Conservation (phyloP, 2,888 invertebrate genomes). For the Eilema griseolum region DNA sequence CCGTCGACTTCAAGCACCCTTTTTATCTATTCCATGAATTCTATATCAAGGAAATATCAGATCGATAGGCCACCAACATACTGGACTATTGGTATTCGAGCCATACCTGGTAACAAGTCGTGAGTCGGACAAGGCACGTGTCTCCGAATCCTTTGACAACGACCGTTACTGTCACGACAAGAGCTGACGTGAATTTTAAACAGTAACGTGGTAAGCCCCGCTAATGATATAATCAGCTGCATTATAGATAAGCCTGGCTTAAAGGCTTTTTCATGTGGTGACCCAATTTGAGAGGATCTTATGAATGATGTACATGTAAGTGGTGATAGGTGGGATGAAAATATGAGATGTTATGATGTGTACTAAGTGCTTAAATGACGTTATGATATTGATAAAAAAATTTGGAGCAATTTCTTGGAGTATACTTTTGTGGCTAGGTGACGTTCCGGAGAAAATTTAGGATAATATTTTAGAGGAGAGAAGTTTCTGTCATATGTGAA, state of each 20-base stretch:
- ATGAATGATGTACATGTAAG: slow-evolving; percentile 17
- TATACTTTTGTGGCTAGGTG: background rate
- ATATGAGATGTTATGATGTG: background rate
- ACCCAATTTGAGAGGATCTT: slow-evolving; percentile 33
- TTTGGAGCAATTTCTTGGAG: background rate
- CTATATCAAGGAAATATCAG: slow-evolving; percentile 29
- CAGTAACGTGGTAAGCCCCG: slow-evolving; percentile 45
- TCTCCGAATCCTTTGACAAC: slow-evolving; percentile 53
- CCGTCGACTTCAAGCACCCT: slow-evolving; percentile 5
- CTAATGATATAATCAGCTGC: slow-evolving; percentile 49
- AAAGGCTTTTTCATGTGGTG: slow-evolving; percentile 40
- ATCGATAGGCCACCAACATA: slow-evolving; percentile 41
- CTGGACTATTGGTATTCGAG: slow-evolving; percentile 47
- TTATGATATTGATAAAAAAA: background rate
- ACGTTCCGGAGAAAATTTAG: too few species aligned
- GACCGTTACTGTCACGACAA: slow-evolving; percentile 56
- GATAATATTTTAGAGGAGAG: background rate
- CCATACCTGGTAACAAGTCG: slow-evolving; percentile 35
- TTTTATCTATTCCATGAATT: slow-evolving; percentile 35
- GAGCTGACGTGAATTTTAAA: slow-evolving; percentile 61
- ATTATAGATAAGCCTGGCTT: slow-evolving; percentile 47
- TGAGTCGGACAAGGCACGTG: slow-evolving; percentile 42
- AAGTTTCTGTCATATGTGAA: background rate
- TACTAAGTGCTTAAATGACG: background rate
- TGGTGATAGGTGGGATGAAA: slow-evolving; percentile 17